Base-by-base conservation (phyloP, 2,113 vertebrate genomes). In the Oryzias melastigma region DNA sequence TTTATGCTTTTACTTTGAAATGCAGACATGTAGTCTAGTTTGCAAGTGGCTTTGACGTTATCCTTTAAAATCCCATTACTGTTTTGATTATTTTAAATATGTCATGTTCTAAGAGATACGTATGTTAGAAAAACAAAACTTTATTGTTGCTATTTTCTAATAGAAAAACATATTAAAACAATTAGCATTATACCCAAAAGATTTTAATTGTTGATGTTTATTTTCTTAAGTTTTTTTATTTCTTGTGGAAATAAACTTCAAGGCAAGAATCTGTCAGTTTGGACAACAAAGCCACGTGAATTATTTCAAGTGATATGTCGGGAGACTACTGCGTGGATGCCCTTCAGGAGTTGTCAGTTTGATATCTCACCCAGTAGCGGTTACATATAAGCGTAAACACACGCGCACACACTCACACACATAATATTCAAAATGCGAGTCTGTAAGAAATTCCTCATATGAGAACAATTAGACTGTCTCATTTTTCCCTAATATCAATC, bases 401-500 rank as follows among this genome's bases (percentile, higher is more conserved):
- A 46, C 27, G 58, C 29, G 41, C 58, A 54, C 17, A 46, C 20
- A 1, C 14, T 53, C 56, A 64, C 59, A 65, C 49, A 55, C 69
- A 51, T 29, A 12, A 14, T 27, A 40, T 71, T 62, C 75, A 63
- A 25, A 66, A 45, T 52, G 62, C 56, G 58, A 51, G 51, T 45
- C 75, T 65, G 62, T 65, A 73, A 54, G 59, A 88, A 69, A 84
- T 84, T 81, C 74, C 56, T 85, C 74, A 71, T 82, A 87, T 85
- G 76, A 82, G 81, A 77, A 87, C 87, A 90, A 91, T 90, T 89
- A 90, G 83, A 74, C 83, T 64, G 58, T 81, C 85, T 90, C 85
- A 90, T 91, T 89, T 89, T 71, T 74, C 65, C 54, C 84, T 90
- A 87, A 89, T 89, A 90, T 91, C 88, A 89, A 89, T 90, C 89